Percentiles rank a stretch among this genome's conserved stretches.
phyloP scores from a whole-genome alignment of 2,113 vertebrate species.

The Cyprinodon brontotheroides region DNA sequence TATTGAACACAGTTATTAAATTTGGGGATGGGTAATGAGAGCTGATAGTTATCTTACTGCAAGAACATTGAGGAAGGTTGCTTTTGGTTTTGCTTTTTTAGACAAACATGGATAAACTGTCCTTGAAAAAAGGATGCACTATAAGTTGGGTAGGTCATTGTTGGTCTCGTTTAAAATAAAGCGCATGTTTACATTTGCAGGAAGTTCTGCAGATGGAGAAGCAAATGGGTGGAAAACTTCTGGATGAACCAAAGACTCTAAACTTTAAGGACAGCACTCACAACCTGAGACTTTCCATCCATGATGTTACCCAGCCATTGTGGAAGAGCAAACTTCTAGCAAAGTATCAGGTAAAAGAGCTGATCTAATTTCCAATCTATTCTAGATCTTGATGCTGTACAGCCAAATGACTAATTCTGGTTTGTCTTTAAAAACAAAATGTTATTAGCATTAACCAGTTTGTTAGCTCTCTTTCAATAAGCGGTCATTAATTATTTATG shows the following conservation, averaged over 20 bases:
- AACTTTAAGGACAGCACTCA: slow-evolving; percentile 97
- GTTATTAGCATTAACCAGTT: background rate
- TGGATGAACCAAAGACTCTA: slow-evolving; percentile 96
- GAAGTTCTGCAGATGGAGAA: slow-evolving; percentile 96
- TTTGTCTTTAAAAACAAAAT: background rate
- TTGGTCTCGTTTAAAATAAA: background rate
- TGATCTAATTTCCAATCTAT: slow-evolving; percentile 47
- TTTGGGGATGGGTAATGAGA: slow-evolving; percentile 62
- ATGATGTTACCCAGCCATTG: slow-evolving; percentile 90
- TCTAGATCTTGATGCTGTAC: background rate
- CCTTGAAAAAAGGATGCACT: slow-evolving; percentile 10
- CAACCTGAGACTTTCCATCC: slow-evolving; percentile 94
- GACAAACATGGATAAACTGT: slow-evolving; percentile 28
- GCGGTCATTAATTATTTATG: background rate
- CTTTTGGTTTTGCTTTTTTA: slow-evolving; percentile 20
- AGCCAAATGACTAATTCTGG: background rate
- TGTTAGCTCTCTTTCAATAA: background rate
- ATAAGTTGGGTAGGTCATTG: slow-evolving; percentile 1
- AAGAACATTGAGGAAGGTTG: slow-evolving; percentile 34
- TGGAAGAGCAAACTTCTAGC: slow-evolving; percentile 98
- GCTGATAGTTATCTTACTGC: slow-evolving; percentile 58
- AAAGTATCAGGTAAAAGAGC: slow-evolving; percentile 88
- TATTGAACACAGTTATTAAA: slow-evolving; percentile 67
- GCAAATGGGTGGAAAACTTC: slow-evolving; percentile 94
- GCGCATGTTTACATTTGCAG: slow-evolving; percentile 66